Evolutionary conservation across 2,797 vertebrate genomes (phyloP).

Genomic region (Acanthornis magna): DNA sequence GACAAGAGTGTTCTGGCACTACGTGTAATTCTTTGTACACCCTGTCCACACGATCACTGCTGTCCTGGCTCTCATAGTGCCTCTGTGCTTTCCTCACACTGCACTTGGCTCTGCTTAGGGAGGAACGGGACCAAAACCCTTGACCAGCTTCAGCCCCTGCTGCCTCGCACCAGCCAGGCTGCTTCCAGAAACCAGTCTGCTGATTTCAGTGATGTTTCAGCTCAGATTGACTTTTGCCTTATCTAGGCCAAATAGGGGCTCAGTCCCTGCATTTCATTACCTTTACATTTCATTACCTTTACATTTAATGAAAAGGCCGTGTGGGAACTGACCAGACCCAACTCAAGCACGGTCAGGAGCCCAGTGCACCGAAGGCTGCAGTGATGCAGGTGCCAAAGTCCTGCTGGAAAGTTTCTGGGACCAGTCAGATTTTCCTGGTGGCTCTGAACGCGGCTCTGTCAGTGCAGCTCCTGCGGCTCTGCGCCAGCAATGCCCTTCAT

Average conservation of each 20-base stretch:
- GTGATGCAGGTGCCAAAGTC: background rate
- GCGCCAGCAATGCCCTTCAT: conserved; percentile 20
- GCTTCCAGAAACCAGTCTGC: background rate
- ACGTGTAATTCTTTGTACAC: background rate
- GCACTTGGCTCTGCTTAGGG: background rate
- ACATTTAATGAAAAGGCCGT: background rate
- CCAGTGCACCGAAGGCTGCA: background rate
- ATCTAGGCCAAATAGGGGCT: background rate
- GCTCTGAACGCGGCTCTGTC: background rate
- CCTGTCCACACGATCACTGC: background rate
- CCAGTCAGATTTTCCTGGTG: background rate
- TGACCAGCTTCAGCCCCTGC: background rate
- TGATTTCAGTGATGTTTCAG: background rate
- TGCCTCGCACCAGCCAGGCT: background rate
- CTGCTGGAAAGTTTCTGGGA: background rate
- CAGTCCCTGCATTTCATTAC: background rate
- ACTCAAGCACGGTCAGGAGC: rapidly evolving
- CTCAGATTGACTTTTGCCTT: background rate
- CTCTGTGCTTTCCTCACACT: background rate
- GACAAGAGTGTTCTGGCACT: background rate
- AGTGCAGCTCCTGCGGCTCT: background rate
- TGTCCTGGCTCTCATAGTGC: background rate
- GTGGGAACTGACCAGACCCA: background rate
- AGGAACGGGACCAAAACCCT: background rate
- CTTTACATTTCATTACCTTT: background rate